Evolutionary conservation across 2,113 vertebrate genomes (phyloP).

Genomic region (Phalacrocorax carbo): DNA sequence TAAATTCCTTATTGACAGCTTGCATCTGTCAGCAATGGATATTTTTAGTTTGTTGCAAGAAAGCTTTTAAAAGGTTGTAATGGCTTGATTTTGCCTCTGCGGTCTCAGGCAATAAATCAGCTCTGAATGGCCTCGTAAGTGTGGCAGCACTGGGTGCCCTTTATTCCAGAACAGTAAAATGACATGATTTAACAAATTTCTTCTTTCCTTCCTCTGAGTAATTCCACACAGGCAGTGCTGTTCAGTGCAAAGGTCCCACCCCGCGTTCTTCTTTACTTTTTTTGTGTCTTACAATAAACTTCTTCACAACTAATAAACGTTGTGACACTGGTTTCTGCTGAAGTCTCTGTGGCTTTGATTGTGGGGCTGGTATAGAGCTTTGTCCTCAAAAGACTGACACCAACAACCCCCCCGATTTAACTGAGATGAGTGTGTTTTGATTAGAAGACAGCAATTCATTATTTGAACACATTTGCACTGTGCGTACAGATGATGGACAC

Average conservation of each 20-base stretch:
- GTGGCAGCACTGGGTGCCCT: background rate
- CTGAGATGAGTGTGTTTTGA: rapidly evolving
- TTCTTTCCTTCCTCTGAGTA: background rate
- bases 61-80: conserved; percentile 80
- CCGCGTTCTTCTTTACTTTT: rapidly evolving
- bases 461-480: rapidly evolving
- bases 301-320: background rate
- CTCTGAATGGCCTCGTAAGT: background rate
- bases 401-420: background rate
- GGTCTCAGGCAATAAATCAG: conserved; percentile 38
- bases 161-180: background rate
- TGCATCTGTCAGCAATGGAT: conserved; percentile 80
- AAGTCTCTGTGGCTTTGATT: background rate
- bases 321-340: background rate
- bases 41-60: conserved; percentile 77
- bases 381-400: background rate
- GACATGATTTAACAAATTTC: background rate
- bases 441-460: background rate
- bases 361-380: background rate
- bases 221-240: background rate
- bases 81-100: conserved; percentile 44
- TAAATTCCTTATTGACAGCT: conserved; percentile 82
- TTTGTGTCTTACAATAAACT: background rate
- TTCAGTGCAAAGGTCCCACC: background rate
- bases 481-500: rapidly evolving